Conservation (phyloP, 2,797 vertebrate species). For the Apogon talboti region DNA sequence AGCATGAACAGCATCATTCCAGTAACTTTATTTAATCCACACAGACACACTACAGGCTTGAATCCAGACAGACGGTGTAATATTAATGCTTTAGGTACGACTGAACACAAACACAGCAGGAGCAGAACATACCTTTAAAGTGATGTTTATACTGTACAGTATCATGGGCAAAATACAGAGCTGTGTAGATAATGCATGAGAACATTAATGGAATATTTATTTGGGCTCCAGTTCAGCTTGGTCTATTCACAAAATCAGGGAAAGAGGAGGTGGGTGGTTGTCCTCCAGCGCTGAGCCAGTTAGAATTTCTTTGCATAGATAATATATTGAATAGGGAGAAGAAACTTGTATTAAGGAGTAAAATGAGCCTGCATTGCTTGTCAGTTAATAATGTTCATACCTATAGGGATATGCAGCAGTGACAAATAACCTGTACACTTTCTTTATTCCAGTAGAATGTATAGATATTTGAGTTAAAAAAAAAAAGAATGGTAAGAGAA, state of each 20-base stretch:
- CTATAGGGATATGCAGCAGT: too few relatives aligned
- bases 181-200: conserved; percentile 68
- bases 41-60: conserved; percentile 42
- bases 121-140: conserved; percentile 48
- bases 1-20: conserved; percentile 59
- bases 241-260: conserved; percentile 41
- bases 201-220: conserved; percentile 76
- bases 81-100: conserved; percentile 37
- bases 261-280: not conserved
- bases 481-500: too few relatives aligned
- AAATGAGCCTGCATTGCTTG: too few relatives aligned
- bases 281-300: not conserved
- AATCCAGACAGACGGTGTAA: conserved; percentile 35
- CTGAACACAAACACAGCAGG: conserved; percentile 18
- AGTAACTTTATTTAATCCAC: conserved; percentile 72
- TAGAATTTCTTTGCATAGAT: too few relatives aligned
- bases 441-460: too few relatives aligned
- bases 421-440: too few relatives aligned
- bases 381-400: too few relatives aligned
- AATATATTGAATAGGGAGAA: too few relatives aligned
- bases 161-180: conserved; percentile 61
- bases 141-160: conserved; percentile 55
- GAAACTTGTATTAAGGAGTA: too few relatives aligned
- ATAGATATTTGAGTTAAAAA: too few relatives aligned
- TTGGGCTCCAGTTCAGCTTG: conserved; percentile 46